These are phyloP conservation scores for Meloidogyne hapla DNA, from an alignment of 1,140 invertebrate species.

Conservation along the genomic window DNA sequence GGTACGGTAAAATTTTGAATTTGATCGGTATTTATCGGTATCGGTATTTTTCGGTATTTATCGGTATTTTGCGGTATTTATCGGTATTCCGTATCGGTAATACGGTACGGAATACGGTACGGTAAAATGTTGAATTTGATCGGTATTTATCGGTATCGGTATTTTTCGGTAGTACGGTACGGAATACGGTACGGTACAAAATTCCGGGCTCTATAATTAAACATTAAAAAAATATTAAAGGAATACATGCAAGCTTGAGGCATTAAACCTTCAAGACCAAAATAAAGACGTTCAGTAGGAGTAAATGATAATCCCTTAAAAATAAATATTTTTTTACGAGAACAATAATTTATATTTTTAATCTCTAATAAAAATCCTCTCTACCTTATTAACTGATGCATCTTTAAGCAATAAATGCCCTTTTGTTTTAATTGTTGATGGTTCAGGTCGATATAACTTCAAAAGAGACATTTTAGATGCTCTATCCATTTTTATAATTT, in stretches of 20 bases:
- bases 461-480: conserved; percentile 9
- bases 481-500: conserved; percentile 13
- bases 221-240: neutral
- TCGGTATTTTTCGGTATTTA: no score
- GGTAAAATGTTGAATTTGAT: no score
- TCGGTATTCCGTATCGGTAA: no score
- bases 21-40: no score
- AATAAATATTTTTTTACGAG: neutral
- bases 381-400: conserved; percentile 10
- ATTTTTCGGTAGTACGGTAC: no score
- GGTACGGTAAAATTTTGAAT: no score
- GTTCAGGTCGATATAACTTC: conserved; percentile 20
- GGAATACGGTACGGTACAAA: no score
- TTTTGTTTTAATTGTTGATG: neutral
- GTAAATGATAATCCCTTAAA: conserved; percentile 84
- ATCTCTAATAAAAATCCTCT: neutral
- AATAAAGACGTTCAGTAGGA: conserved; percentile 80
- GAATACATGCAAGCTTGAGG: conserved; percentile 10
- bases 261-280: conserved; percentile 84
- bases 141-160: no score
- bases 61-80: no score
- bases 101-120: no score
- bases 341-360: neutral
- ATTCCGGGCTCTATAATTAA: no score
- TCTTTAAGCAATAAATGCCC: conserved; percentile 18